Percentiles rank a stretch among this genome's conserved stretches.
These are phyloP conservation scores for Agrochola circellaris DNA, from an alignment of 2,888 invertebrate species.

Conservation along the genomic window DNA sequence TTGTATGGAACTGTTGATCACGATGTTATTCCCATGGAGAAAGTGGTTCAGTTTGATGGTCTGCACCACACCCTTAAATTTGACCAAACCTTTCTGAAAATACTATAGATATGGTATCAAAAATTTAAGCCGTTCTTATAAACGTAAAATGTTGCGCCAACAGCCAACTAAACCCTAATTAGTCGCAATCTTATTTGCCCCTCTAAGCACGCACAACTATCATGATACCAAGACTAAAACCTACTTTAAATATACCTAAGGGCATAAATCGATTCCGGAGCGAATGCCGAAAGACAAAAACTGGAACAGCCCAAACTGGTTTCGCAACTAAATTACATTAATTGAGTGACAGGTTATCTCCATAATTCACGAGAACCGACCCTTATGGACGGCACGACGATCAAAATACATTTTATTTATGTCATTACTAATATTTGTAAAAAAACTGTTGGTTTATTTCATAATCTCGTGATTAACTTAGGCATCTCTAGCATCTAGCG, in stretches of 20 bases:
- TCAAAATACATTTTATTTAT: conserved; percentile 6
- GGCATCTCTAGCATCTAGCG: background rate
- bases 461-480: background rate
- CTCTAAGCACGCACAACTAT: conserved; percentile 59
- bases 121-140: background rate
- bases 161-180: conserved; percentile 45
- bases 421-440: conserved; percentile 3
- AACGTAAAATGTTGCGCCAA: conserved; percentile 19
- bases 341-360: conserved; percentile 62
- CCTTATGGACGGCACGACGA: conserved; percentile 18
- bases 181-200: conserved; percentile 53
- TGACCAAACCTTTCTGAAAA: background rate
- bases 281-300: conserved; percentile 58
- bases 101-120: background rate
- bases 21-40: background rate
- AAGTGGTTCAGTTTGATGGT: background rate
- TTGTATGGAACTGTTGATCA: background rate
- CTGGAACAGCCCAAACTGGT: conserved; percentile 53
- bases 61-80: background rate
- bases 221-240: conserved; percentile 52
- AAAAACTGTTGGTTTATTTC: background rate
- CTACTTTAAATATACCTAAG: conserved; percentile 60
- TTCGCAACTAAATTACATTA: conserved; percentile 59
- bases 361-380: conserved; percentile 58
- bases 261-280: conserved; percentile 62